Conservation (phyloP, 2,888 invertebrate species). For the Trissolcus brochymenae region DNA sequence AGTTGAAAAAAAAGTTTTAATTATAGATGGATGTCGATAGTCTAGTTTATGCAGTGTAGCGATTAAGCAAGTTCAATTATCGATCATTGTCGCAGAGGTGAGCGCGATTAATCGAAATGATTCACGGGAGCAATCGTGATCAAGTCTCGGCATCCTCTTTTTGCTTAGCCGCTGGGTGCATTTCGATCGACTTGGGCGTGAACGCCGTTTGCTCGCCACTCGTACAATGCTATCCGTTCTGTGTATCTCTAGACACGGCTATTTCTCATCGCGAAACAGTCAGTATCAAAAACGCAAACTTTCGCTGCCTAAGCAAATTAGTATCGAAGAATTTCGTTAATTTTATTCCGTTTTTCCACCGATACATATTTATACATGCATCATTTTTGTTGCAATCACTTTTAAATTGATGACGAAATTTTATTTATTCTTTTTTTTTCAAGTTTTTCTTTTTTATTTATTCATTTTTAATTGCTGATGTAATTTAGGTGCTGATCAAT, state of each 20-base stretch:
- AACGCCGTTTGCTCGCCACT: slow-evolving; percentile 54
- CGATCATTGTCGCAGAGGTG: slow-evolving; percentile 65
- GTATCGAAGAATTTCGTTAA: slow-evolving; percentile 36
- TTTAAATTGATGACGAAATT: no score
- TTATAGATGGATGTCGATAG: not conserved
- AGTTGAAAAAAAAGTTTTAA: not conserved
- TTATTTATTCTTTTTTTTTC: no score
- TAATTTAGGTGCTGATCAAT: slow-evolving; percentile 29
- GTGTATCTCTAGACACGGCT: slow-evolving; percentile 49
- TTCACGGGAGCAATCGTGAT: slow-evolving; percentile 62
- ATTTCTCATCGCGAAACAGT: slow-evolving; percentile 49
- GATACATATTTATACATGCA: not conserved
- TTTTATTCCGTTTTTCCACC: not conserved
- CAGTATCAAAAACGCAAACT: slow-evolving; percentile 39
- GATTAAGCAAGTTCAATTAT: slow-evolving; percentile 67
- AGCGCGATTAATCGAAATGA: slow-evolving; percentile 67
- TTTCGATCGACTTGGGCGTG: slow-evolving; percentile 58
- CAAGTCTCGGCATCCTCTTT: slow-evolving; percentile 50
- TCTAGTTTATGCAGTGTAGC: slow-evolving; percentile 6
- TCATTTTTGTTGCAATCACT: not conserved
- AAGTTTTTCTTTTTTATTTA: no score
- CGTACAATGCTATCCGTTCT: slow-evolving; percentile 55
- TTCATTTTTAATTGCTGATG: slow-evolving; percentile 15
- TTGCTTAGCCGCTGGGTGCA: slow-evolving; percentile 47
- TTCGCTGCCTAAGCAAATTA: slow-evolving; percentile 42